phyloP scores from a whole-genome alignment of 2,113 vertebrate species.

The Hippotragus niger region DNA sequence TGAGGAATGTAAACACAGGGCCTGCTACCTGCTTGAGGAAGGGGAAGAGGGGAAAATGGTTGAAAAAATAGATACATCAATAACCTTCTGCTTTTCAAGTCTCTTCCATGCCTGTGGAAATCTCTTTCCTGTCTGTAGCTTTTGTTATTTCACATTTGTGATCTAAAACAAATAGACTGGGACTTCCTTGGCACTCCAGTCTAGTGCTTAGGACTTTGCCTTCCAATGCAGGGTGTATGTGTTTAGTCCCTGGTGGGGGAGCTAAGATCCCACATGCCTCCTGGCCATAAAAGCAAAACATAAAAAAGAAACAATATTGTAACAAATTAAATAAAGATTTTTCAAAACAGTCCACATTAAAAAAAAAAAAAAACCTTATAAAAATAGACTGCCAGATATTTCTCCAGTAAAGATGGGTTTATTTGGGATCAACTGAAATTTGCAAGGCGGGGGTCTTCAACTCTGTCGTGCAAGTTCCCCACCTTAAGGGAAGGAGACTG shows the following conservation, averaged over 20 bases:
- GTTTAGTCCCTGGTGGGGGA: not conserved
- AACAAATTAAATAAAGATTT: not conserved
- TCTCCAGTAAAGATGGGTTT: not conserved
- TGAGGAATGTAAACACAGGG: not conserved
- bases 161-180: not conserved
- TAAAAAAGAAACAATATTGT: not conserved
- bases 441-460: not conserved
- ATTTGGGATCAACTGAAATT: not conserved
- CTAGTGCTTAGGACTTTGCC: not conserved
- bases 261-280: not conserved
- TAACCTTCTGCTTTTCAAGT: not conserved
- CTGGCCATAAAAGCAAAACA: not conserved
- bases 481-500: not conserved
- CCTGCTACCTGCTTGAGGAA: not conserved
- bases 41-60: not conserved
- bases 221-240: not conserved
- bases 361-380: not conserved
- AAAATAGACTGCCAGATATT: not conserved
- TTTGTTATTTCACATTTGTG: not conserved
- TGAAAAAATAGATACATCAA: not conserved
- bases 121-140: not conserved
- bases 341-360: not conserved
- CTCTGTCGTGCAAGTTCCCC: accelerated
- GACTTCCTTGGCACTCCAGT: not conserved
- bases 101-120: not conserved